Base-by-base conservation (phyloP, 2,113 vertebrate species). In the Catharus fuscescens region DNA sequence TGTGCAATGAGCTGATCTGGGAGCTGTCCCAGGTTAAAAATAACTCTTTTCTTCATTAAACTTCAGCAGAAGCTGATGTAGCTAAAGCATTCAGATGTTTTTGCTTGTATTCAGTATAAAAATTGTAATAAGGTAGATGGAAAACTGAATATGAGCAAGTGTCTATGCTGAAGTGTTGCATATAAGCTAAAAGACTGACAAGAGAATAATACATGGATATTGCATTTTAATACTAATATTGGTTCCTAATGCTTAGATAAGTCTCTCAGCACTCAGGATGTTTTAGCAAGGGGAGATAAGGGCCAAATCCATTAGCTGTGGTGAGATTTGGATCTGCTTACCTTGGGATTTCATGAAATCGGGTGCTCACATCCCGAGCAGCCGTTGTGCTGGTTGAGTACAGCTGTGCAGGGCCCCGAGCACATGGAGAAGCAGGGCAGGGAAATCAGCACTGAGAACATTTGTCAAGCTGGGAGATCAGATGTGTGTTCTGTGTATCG, bases 241-340 rank as follows among this genome's bases (percentile, higher is more conserved):
- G 71, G 92, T 86, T 94, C 50, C 78, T 91, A 91, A 94, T 80
- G 62, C 92, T 95, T 57, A 95, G 87, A 85, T 94, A 92, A 89
- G 70, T 91, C 81, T 90, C 86, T 91, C 88, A 82, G 83, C 45
- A 80, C 78, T 91, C 40, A 13, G 77, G 34, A 81, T 93, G 78
- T 59, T 93, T 95, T 81, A 91, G 71, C 66, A 88, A 66, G 67
- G 69, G 92, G 42, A 92, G 95, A 94, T 95, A 95, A 97, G 81
- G 54, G 62, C 85, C 87, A 94, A 94, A 95, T 94, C 90, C 84
- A 88, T 95, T 96, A 92, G 78, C 62, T 90, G 64, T 86, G 86
- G 44, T 79, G 83, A 89, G 96, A 95, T 95, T 93, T 93, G 89
- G 92, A 93, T 97, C 94, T 88, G 66, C 81, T 95, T 95, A 88